Evolutionary conservation across 2,888 invertebrate species (phyloP).

Genomic region (Temnothorax rugatulus): DNA sequence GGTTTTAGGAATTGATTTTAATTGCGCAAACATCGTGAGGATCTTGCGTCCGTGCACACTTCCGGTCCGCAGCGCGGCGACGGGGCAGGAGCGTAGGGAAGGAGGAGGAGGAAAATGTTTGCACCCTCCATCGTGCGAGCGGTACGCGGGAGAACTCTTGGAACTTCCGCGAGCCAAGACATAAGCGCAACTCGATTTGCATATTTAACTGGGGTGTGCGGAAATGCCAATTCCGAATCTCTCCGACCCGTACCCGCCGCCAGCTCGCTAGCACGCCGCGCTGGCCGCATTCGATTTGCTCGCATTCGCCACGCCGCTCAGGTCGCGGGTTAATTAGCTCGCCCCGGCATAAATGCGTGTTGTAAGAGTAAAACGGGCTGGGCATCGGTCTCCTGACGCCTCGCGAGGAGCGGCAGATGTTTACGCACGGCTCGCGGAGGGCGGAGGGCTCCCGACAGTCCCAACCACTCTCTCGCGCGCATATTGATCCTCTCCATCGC

Average conservation of each 20-base stretch:
- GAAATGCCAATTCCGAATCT: slow-evolving; percentile 39
- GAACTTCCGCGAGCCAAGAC: slow-evolving; percentile 66
- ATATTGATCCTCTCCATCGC: slow-evolving; percentile 8
- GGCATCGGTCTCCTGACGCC: not conserved
- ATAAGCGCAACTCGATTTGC: slow-evolving; percentile 78
- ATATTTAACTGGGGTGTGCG: slow-evolving; percentile 72
- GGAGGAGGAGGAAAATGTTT: slow-evolving; percentile 54
- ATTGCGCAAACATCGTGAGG: slow-evolving; percentile 72
- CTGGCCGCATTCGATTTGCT: slow-evolving; percentile 70
- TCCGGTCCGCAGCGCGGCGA: slow-evolving; percentile 46
- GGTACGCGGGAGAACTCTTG: slow-evolving; percentile 21
- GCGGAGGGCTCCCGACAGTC: not conserved
- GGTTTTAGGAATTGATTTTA: slow-evolving; percentile 67
- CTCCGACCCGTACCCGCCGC: slow-evolving; percentile 26
- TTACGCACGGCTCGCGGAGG: not conserved
- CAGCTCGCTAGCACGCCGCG: not conserved
- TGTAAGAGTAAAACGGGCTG: slow-evolving; percentile 20
- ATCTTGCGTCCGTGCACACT: slow-evolving; percentile 59
- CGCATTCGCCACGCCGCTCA: slow-evolving; percentile 58
- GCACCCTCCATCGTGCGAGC: slow-evolving; percentile 55
- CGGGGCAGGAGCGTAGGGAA: slow-evolving; percentile 7
- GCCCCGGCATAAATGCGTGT: slow-evolving; percentile 61
- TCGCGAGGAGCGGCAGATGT: not conserved
- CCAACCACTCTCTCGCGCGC: not conserved
- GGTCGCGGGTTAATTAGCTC: slow-evolving; percentile 71